phyloP scores from a whole-genome alignment of 2,888 invertebrate species.

The Eudasyphora cyanicolor region DNA sequence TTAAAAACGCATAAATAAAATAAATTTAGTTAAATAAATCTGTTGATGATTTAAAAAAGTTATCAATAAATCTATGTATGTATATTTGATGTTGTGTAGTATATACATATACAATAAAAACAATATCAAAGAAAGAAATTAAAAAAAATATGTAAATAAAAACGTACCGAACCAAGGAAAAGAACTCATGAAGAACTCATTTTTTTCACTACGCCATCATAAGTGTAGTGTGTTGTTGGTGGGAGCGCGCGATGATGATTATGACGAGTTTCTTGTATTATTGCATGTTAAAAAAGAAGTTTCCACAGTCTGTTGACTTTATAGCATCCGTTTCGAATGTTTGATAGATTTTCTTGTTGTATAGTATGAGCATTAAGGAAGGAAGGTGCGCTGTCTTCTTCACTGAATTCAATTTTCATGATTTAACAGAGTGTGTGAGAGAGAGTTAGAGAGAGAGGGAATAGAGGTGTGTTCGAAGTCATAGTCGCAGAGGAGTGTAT shows the following conservation, averaged over 20 bases:
- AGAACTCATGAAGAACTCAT: constrained; percentile 37
- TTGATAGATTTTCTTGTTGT: too few species aligned
- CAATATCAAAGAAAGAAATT: background rate
- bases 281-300: constrained; percentile 19
- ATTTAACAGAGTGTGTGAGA: background rate
- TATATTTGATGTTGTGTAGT: too few species aligned
- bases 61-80: background rate
- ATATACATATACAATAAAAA: background rate
- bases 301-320: constrained; percentile 48
- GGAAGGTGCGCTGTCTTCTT: background rate
- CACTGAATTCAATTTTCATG: background rate
- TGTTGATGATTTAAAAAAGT: background rate
- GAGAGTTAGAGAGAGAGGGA: background rate
- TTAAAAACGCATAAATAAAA: background rate
- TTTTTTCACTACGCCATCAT: background rate
- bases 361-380: background rate
- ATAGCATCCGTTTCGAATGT: constrained; percentile 34
- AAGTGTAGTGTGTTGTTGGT: too few species aligned
- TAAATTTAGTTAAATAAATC: background rate
- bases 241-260: background rate
- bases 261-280: background rate
- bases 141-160: constrained; percentile 44
- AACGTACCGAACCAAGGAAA: constrained; percentile 61
- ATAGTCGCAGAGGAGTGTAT: background rate
- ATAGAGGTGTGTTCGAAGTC: background rate